Conservation (phyloP, 2,888 invertebrate species). For the Luperina nickerlii region DNA sequence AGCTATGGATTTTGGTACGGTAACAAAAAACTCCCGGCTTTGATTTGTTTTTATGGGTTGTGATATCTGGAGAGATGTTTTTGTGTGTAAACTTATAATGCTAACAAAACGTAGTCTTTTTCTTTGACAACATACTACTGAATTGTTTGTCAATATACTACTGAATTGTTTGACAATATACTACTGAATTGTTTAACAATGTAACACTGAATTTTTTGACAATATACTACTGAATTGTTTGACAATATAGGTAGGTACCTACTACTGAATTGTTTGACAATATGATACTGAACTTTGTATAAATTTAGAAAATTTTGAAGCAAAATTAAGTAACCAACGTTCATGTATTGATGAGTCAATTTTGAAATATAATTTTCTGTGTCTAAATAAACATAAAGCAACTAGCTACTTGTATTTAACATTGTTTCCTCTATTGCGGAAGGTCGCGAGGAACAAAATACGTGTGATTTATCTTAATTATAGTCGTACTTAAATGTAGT, state of each 20-base stretch:
- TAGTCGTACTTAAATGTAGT: constrained; percentile 36
- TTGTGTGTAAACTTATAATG: constrained; percentile 5
- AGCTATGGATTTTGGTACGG: constrained; percentile 66
- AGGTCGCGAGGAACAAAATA: constrained; percentile 45
- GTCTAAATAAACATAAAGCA: neutral
- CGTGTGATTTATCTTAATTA: constrained; percentile 47
- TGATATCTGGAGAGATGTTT: constrained; percentile 24
- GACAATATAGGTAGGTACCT: too few relatives aligned
- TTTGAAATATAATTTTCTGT: neutral
- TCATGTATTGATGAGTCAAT: neutral
- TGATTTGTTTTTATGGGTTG: constrained; percentile 36
- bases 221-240: too few relatives aligned
- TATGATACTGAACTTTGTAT: too few relatives aligned
- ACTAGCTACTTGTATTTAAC: neutral
- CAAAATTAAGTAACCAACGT: neutral
- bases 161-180: too few relatives aligned
- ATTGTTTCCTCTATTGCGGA: constrained; percentile 26
- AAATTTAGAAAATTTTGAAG: neutral
- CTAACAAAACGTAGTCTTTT: neutral
- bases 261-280: too few relatives aligned
- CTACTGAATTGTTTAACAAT: too few relatives aligned
- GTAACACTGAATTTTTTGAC: too few relatives aligned
- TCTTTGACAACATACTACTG: neutral
- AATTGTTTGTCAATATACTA: too few relatives aligned
- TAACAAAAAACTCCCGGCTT: constrained; percentile 38